These are phyloP conservation scores for Gobio gobio DNA, from an alignment of 2,113 vertebrate species.

Conservation along the genomic window DNA sequence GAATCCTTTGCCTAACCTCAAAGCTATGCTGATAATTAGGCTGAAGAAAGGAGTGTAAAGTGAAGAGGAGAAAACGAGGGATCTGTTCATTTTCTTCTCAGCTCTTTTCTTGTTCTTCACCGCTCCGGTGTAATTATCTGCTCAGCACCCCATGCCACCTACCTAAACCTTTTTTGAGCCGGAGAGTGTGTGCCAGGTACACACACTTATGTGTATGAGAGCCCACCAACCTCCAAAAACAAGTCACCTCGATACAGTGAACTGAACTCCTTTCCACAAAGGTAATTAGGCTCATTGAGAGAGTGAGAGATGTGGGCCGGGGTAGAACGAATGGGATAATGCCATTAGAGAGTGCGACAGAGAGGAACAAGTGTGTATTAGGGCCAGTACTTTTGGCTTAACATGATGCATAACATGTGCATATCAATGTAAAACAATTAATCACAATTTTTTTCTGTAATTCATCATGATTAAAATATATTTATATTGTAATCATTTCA, in stretches of 20 bases:
- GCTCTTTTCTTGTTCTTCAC: conserved; percentile 37
- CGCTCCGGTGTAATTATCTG: conserved; percentile 40
- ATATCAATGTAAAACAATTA: background rate
- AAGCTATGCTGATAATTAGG: conserved; percentile 37
- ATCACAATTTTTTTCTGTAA: no score
- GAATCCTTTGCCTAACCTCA: conserved; percentile 31
- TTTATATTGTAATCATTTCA: no score
- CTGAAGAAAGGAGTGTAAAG: conserved; percentile 34
- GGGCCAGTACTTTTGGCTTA: background rate
- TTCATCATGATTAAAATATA: no score
- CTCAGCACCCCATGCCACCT: conserved; percentile 35
- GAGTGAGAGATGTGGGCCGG: conserved; percentile 44
- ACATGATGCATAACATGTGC: background rate
- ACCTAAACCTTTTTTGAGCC: conserved; percentile 3
- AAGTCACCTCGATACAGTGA: conserved; percentile 51
- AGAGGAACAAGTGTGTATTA: conserved; percentile 14
- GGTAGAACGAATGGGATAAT: conserved; percentile 40
- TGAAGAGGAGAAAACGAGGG: conserved; percentile 16
- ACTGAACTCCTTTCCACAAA: conserved; percentile 37
- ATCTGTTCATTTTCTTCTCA: conserved; percentile 27
- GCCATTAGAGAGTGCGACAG: background rate
- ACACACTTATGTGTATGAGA: conserved; percentile 7
- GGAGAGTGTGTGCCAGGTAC: conserved; percentile 1
- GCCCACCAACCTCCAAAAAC: conserved; percentile 35
- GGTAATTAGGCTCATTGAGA: conserved; percentile 41